Evolutionary conservation across 2,888 invertebrate species (phyloP), one percentile per base, ranked within the genome.

Genomic region (Tetrapedia diversipes): DNA sequence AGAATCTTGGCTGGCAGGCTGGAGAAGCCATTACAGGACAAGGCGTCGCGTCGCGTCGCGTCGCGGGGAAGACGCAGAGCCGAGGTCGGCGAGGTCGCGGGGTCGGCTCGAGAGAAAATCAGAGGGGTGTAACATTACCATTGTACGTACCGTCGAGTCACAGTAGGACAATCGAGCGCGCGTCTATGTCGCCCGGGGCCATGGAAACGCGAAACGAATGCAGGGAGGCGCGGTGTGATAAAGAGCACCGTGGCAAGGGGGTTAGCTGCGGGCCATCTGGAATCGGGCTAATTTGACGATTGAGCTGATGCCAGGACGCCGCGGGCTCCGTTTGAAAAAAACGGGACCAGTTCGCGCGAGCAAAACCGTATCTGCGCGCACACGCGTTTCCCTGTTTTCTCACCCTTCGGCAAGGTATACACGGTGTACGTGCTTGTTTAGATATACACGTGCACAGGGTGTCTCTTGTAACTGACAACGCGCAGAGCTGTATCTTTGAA

Each of bases 201-300:
- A 59, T 68, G 80, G 66, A 70, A 64, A 73, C 64, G 54, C 69
- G 54, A 70, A 71, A 71, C 77, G 80, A 77, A 73, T 72, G 67
- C 70, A 66, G 73, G n/a, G 77, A 64, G 68, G 63, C 43, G 37
- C 70, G 63, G 74, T 74, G 74, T 74, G 77, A 82, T 79, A 79
- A 73, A 82, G 77, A 73, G 82, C 77, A 75, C 81, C n/a, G 80
- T 76, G 81, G 56, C 63, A 64, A 67, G 79, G 64, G n/a, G 63
- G 74, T 68, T 85, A 75, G 85, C 83, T 71, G 63, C 64, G 57
- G 59, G 81, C 83, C 80, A 82, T 84, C 77, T 83, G 75, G 68
- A 79, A 83, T 85, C 78, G 75, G 79, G 73, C 81, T 85, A 83
- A 83, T 85, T 83, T 74, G 81, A 85, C 70, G 78, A 69, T 79